phyloP scores from a whole-genome alignment of 1,140 invertebrate genomes.

The Lucilia sericata region DNA sequence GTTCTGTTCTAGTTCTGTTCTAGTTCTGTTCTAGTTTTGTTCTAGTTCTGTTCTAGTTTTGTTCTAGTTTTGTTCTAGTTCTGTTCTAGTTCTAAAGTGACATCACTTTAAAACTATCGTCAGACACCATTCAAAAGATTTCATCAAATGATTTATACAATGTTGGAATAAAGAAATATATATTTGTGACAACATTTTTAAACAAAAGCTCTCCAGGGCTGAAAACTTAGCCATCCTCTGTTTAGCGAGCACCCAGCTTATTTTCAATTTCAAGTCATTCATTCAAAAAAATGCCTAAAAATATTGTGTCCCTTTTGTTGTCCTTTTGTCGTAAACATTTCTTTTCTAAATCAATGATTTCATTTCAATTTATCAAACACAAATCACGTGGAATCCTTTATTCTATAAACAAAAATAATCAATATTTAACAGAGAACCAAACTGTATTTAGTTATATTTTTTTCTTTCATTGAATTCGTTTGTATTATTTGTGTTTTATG shows the following conservation, averaged over 20 bases:
- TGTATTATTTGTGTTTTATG: not conserved
- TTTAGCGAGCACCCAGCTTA: not conserved
- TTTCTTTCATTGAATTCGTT: not conserved
- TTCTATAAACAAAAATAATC: constrained; percentile 4
- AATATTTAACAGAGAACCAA: constrained; percentile 9
- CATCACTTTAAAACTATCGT: too few relatives aligned
- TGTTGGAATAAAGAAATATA: too few relatives aligned
- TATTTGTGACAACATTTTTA: too few relatives aligned
- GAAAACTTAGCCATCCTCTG: too few relatives aligned
- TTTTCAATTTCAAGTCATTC: not conserved
- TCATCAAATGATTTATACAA: too few relatives aligned
- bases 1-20: too few relatives aligned
- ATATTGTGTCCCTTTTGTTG: not conserved
- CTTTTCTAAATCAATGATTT: constrained; percentile 22
- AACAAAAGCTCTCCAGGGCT: too few relatives aligned
- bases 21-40: too few relatives aligned
- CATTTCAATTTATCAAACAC: constrained; percentile 18
- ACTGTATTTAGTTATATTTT: not conserved
- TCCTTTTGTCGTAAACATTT: not conserved
- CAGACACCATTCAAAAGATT: too few relatives aligned
- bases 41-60: too few relatives aligned
- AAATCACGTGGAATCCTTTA: constrained; percentile 21
- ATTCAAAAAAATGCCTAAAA: not conserved
- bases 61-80: too few relatives aligned
- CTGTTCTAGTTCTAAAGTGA: too few relatives aligned